Evolutionary conservation across 2,113 vertebrate species (phyloP).

Genomic region (Steatornis caripensis): DNA sequence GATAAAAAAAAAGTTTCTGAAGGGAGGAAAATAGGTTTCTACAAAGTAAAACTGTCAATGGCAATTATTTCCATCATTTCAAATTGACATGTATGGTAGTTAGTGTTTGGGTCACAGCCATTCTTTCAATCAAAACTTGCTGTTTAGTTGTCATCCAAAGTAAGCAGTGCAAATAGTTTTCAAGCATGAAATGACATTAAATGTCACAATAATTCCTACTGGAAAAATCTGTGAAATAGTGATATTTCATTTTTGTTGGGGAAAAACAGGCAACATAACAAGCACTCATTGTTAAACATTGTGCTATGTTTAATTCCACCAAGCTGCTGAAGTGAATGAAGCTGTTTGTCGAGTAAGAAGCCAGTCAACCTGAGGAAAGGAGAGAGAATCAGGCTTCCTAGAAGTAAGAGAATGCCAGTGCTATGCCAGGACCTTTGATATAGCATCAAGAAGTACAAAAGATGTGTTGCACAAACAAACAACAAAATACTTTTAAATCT

Average conservation of each 20-base stretch:
- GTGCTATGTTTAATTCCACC: not conserved
- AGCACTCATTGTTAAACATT: not conserved
- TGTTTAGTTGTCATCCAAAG: not conserved
- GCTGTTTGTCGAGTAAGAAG: not conserved
- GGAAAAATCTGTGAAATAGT: not conserved
- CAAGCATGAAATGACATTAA: not conserved
- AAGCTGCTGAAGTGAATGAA: not conserved
- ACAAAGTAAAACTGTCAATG: slow-evolving; percentile 10
- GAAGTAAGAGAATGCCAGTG: not conserved
- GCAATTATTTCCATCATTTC: slow-evolving; percentile 28
- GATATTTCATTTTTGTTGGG: not conserved
- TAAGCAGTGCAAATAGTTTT: not conserved
- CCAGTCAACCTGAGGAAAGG: not conserved
- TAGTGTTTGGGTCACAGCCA: not conserved
- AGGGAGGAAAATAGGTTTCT: slow-evolving; percentile 4
- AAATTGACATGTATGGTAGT: not conserved
- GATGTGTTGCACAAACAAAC: slow-evolving; percentile 5
- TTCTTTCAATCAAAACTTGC: slow-evolving; percentile 26
- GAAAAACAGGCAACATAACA: not conserved
- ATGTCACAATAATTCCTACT: not conserved
- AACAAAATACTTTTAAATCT: not conserved
- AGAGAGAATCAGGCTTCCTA: not conserved
- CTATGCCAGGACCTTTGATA: not conserved
- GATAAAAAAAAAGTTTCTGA: slow-evolving; percentile 32
- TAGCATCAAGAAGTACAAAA: not conserved